phyloP scores from a whole-genome alignment of 2,113 vertebrate species.

The Lampris incognitus region DNA sequence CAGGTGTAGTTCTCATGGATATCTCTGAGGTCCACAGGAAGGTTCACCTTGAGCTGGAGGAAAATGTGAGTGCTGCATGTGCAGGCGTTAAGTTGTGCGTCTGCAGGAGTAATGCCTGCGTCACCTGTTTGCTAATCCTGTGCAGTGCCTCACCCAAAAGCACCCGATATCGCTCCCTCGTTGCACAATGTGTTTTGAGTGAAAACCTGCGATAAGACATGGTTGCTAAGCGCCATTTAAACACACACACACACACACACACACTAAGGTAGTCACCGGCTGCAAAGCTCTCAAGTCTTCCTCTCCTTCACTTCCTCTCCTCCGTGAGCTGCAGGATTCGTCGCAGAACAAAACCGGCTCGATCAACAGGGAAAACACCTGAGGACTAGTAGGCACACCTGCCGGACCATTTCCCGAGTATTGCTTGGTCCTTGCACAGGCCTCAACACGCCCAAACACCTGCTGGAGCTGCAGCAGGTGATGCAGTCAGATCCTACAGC shows the following conservation, averaged over 20 bases:
- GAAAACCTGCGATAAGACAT: not conserved
- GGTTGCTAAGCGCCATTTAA: slow-evolving; percentile 9
- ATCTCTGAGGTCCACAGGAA: slow-evolving; percentile 93
- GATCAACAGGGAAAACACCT: slow-evolving; percentile 38
- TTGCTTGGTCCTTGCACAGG: slow-evolving; percentile 52
- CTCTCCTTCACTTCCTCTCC: no score
- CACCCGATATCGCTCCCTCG: slow-evolving; percentile 1
- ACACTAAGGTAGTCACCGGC: slow-evolving; percentile 7
- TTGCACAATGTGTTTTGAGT: slow-evolving; percentile 15
- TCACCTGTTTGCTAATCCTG: slow-evolving; percentile 8
- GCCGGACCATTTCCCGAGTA: slow-evolving; percentile 39
- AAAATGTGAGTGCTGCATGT: slow-evolving; percentile 86
- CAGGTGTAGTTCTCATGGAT: slow-evolving; percentile 93
- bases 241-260: not conserved
- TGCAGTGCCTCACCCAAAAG: slow-evolving; percentile 11
- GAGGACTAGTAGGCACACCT: slow-evolving; percentile 43
- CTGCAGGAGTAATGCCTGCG: not conserved
- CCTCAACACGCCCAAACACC: slow-evolving; percentile 70
- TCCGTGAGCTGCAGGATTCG: no score
- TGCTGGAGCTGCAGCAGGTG: slow-evolving; percentile 53
- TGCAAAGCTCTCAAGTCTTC: no score
- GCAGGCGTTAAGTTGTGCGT: not conserved
- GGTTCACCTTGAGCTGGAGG: slow-evolving; percentile 91
- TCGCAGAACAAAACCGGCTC: slow-evolving; percentile 7
- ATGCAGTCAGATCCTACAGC: slow-evolving; percentile 9